phyloP scores from a whole-genome alignment of 2,113 vertebrate species.

The Serinus canaria region DNA sequence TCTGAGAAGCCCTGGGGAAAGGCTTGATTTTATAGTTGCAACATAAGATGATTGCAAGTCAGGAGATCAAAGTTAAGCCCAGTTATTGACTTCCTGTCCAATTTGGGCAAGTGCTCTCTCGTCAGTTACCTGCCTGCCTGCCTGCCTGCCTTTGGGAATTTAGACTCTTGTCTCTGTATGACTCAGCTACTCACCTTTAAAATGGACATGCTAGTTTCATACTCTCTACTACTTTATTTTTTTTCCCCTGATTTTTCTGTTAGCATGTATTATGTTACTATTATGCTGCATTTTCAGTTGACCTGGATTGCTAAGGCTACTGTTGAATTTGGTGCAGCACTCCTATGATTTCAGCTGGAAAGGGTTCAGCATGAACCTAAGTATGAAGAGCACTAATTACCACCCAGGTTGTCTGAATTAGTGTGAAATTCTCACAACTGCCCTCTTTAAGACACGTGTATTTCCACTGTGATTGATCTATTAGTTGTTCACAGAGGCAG shows the following conservation, averaged over 20 bases:
- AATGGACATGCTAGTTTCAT: neutral
- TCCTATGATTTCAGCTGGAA: neutral
- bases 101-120: neutral
- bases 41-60: neutral
- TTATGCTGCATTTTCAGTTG: neutral
- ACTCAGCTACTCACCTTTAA: constrained; percentile 4
- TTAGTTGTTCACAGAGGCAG: neutral
- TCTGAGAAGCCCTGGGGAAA: neutral
- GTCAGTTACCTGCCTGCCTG: neutral
- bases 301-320: neutral
- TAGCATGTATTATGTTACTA: neutral
- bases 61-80: constrained; percentile 38
- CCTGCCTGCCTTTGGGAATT: constrained; percentile 1
- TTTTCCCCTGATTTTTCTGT: neutral
- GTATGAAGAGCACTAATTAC: neutral
- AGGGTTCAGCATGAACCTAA: neutral
- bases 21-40: constrained; percentile 3
- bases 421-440: neutral
- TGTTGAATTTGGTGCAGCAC: neutral
- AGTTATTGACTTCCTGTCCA: constrained; percentile 41
- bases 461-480: neutral
- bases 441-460: neutral
- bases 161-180: neutral
- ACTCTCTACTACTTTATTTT: neutral
- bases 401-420: neutral